Evolutionary conservation across 2,888 invertebrate genomes (phyloP).

Genomic region (Epirrita christyi): DNA sequence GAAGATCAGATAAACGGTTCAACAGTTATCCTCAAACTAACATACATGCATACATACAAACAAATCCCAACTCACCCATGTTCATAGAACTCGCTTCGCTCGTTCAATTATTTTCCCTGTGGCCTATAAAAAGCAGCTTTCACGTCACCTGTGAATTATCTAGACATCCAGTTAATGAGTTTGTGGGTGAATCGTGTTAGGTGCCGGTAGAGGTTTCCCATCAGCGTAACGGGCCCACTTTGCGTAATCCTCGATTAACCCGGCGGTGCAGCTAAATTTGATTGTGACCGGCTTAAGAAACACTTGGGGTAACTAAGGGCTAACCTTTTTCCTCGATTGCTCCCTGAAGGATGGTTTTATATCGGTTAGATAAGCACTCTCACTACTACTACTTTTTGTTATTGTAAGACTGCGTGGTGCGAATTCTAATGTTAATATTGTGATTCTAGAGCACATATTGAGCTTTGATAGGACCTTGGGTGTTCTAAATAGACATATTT

Average conservation of each 20-base stretch:
- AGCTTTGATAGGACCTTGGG: not conserved
- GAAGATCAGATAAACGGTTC: no score
- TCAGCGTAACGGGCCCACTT: constrained; percentile 56
- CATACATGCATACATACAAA: no score
- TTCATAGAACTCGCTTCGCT: no score
- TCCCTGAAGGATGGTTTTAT: constrained; percentile 47
- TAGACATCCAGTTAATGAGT: constrained; percentile 43
- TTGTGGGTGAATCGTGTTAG: constrained; percentile 41
- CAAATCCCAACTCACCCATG: no score
- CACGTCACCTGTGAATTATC: constrained; percentile 38
- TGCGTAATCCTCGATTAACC: constrained; percentile 61
- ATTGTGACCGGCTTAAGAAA: constrained; percentile 59
- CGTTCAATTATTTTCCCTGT: no score
- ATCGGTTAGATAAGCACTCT: constrained; percentile 36
- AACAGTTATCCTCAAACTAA: no score
- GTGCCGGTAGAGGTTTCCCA: constrained; percentile 43
- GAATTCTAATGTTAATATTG: constrained; percentile 24
- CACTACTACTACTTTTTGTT: constrained; percentile 25
- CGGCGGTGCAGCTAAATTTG: constrained; percentile 62
- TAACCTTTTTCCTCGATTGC: constrained; percentile 59
- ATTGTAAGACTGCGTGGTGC: constrained; percentile 24
- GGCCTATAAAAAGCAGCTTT: no score
- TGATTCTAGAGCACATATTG: constrained; percentile 14
- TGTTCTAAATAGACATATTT: no score
- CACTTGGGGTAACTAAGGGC: constrained; percentile 55